Conservation (phyloP, 2,888 invertebrate genomes). For the Melanchra persicariae region DNA sequence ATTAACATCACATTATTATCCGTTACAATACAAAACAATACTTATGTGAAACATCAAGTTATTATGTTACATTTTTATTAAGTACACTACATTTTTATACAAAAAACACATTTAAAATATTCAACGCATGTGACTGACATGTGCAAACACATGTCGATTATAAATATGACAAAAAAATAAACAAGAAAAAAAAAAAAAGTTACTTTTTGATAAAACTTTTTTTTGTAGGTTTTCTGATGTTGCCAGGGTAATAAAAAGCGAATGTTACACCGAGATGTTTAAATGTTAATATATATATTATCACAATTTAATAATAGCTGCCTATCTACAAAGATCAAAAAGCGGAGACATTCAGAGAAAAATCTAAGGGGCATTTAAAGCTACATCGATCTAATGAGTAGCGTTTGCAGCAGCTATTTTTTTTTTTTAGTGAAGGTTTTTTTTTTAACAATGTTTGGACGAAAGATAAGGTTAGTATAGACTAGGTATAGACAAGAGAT, state of each 20-base stretch:
- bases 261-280: constrained; percentile 18
- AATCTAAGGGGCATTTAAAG: constrained; percentile 43
- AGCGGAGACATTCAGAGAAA: constrained; percentile 59
- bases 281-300: constrained; percentile 12
- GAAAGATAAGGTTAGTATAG: constrained; percentile 37
- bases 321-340: constrained; percentile 47
- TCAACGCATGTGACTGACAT: neutral
- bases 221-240: neutral
- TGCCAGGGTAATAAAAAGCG: constrained; percentile 3
- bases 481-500: constrained; percentile 7
- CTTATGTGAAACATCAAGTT: constrained; percentile 45
- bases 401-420: constrained; percentile 9
- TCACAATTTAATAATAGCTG: constrained; percentile 47
- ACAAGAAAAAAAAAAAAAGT: neutral
- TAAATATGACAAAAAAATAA: neutral
- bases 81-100: constrained; percentile 5
- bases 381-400: constrained; percentile 51
- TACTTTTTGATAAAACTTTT: neutral
- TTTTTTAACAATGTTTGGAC: constrained; percentile 44
- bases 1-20: constrained; percentile 63
- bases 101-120: constrained; percentile 20
- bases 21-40: constrained; percentile 55
- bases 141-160: neutral
- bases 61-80: constrained; percentile 13
- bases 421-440: neutral